Conservation (phyloP, 1,140 invertebrate species). For the Aphidius ervi region DNA sequence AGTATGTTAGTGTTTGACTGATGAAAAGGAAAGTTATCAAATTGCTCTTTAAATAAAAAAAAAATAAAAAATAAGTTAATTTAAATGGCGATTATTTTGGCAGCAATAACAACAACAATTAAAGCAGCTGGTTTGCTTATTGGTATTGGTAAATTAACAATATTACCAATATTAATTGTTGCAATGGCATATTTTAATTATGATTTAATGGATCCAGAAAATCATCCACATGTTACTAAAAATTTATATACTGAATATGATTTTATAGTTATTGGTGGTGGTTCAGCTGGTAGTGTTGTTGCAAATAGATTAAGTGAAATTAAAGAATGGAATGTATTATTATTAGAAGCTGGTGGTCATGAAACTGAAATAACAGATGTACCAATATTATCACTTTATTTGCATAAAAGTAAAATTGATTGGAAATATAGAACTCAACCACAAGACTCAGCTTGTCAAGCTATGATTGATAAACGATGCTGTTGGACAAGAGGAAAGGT, state of each 20-base stretch:
- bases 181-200: constrained; percentile 81
- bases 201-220: constrained; percentile 80
- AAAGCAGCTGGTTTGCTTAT: constrained; percentile 66
- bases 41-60: neutral
- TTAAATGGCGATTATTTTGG: constrained; percentile 36
- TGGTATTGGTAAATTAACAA: constrained; percentile 66
- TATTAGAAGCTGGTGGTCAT: constrained; percentile 84
- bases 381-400: constrained; percentile 75
- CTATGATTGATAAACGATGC: constrained; percentile 75
- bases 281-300: constrained; percentile 83
- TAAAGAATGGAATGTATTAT: constrained; percentile 70
- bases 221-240: constrained; percentile 65
- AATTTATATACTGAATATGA: constrained; percentile 68
- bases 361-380: constrained; percentile 81
- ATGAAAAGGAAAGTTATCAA: neutral
- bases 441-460: constrained; percentile 77
- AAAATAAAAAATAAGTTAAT: constrained; percentile 16
- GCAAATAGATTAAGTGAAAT: constrained; percentile 80
- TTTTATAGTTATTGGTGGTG: constrained; percentile 76
- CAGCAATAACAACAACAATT: constrained; percentile 58
- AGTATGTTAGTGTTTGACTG: neutral
- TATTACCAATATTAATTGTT: constrained; percentile 73
- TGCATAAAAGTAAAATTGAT: constrained; percentile 86
- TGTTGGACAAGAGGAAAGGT: constrained; percentile 81
- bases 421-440: constrained; percentile 91